Evolutionary conservation across 2,888 invertebrate genomes (phyloP), one percentile per base, ranked within the genome.

Genomic region (Cancer borealis): DNA sequence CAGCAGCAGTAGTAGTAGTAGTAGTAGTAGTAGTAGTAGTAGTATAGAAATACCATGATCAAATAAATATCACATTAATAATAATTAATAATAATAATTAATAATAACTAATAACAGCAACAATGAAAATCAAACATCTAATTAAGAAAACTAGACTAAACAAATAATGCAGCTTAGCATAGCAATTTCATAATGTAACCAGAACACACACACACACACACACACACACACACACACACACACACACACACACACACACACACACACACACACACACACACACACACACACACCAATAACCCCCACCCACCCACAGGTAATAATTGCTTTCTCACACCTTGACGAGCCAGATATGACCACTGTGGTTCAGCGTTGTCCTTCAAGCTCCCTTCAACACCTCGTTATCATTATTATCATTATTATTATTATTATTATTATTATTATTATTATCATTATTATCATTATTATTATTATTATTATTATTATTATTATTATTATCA

Each of bases 21-120:
- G n/a, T 73, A 73, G n/a, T 73, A 73, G n/a, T 73, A 73, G 0
- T 73, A 73, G n/a, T 73, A 73, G n/a, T 73, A 73, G n/a, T 73
- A 26, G 26, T 73, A 21, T 73, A 73, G 10, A 10, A 26, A 10
- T 8, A 73, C n/a, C 10, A 73, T n/a, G 6, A 73, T 8, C 8
- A 73, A 26, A 26, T 3, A 73, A 6, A n/a, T 3, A n/a, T 73
- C 6, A 10, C 26, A 26, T 0, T 26, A 73, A 26, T 26, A 60
- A 14, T 21, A 60, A 60, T 3, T n/a, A 73, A 26, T n/a, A 73
- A 26, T 49, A 49, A 10, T 49, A 49, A 26, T 0, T 26, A 73
- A 26, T 26, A 60, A 14, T 21, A 60, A 60, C 21, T n/a, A 73
- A 26, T n/a, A 73, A 26, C 26, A 73, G n/a, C 10, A 73, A 60